These are phyloP conservation scores for Archips crataeganus DNA, from an alignment of 2,888 invertebrate species.

Conservation along the genomic window DNA sequence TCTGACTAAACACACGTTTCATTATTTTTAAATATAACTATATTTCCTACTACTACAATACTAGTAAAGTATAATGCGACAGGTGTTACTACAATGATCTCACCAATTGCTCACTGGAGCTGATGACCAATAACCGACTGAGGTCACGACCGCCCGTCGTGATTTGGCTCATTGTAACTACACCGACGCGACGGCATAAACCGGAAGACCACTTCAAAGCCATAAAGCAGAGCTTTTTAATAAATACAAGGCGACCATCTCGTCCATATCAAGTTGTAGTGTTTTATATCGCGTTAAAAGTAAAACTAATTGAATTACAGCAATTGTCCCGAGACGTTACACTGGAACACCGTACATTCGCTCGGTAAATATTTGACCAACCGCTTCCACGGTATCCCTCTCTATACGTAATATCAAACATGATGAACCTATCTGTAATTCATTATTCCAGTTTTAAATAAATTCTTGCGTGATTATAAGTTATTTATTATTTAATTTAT, in stretches of 20 bases:
- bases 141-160: slow-evolving; percentile 59
- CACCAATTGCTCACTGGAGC: slow-evolving; percentile 76
- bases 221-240: slow-evolving; percentile 18
- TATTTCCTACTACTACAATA: slow-evolving; percentile 24
- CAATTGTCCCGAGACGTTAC: slow-evolving; percentile 12
- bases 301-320: slow-evolving; percentile 21
- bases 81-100: slow-evolving; percentile 70
- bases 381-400: not conserved
- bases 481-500: slow-evolving; percentile 17
- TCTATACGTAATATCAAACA: not conserved
- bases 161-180: slow-evolving; percentile 41
- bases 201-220: slow-evolving; percentile 39
- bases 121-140: slow-evolving; percentile 71
- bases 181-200: slow-evolving; percentile 23
- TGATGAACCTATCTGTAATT: not conserved
- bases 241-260: not conserved
- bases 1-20: slow-evolving; percentile 2
- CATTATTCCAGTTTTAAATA: not conserved
- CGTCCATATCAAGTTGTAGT: slow-evolving; percentile 7
- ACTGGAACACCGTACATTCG: not conserved
- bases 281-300: slow-evolving; percentile 16
- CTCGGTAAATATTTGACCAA: slow-evolving; percentile 12
- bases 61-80: slow-evolving; percentile 53
- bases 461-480: not conserved
- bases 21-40: slow-evolving; percentile 12